These are phyloP conservation scores for Fringilla coelebs DNA, from an alignment of 2,797 vertebrate species.

Conservation along the genomic window DNA sequence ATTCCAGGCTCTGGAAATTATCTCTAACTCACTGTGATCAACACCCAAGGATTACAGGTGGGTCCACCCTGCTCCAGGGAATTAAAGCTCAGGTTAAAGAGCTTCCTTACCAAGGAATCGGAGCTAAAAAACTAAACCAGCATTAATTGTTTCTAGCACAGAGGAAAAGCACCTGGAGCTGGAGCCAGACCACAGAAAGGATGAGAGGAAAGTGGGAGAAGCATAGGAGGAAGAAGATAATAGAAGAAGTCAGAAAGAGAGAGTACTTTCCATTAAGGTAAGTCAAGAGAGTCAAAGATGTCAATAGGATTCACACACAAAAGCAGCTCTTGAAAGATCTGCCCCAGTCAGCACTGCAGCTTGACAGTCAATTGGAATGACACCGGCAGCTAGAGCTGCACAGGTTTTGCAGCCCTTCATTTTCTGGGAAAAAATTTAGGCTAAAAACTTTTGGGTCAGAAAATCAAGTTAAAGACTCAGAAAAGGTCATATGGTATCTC, in stretches of 20 bases:
- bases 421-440: background rate
- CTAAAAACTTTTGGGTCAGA: background rate
- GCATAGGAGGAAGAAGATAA: background rate
- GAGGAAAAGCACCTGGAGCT: background rate
- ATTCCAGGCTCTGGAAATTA: background rate
- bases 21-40: background rate
- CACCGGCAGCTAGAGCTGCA: background rate
- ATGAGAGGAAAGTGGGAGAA: background rate
- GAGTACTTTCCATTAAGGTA: background rate
- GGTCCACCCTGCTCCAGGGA: background rate
- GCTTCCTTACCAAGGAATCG: background rate
- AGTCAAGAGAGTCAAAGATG: background rate
- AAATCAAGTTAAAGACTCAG: background rate
- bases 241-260: background rate
- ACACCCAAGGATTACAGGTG: background rate
- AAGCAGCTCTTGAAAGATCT: background rate
- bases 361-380: background rate
- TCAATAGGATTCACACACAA: background rate
- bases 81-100: background rate
- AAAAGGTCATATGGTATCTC: background rate
- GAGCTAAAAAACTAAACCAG: background rate
- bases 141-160: background rate
- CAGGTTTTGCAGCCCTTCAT: background rate
- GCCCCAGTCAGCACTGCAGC: background rate
- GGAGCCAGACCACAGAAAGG: background rate